Evolutionary conservation across 2,113 vertebrate genomes (phyloP).

Genomic region (Gymnobelideus leadbeateri): DNA sequence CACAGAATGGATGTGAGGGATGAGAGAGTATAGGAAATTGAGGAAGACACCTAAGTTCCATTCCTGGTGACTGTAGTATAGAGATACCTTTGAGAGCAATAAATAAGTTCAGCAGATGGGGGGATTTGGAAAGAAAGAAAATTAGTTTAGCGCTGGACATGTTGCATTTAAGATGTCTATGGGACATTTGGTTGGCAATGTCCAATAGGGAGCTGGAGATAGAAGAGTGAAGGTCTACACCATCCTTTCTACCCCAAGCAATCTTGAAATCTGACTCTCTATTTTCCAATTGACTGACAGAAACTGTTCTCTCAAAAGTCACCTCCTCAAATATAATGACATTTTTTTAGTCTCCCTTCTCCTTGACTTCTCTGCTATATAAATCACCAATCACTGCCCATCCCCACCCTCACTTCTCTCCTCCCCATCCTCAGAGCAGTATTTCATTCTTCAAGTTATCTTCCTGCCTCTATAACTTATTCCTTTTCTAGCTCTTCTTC

Average conservation of each 20-base stretch:
- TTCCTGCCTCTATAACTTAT: background rate
- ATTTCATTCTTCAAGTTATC: background rate
- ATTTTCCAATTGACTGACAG: background rate
- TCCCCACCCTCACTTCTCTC: background rate
- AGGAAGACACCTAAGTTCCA: background rate
- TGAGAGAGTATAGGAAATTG: background rate
- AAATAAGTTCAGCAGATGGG: background rate
- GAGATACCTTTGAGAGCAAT: background rate
- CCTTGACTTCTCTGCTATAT: background rate
- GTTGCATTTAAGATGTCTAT: background rate
- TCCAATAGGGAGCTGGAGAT: background rate
- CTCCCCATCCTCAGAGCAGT: background rate
- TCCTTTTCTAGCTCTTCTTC: background rate
- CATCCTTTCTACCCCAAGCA: background rate
- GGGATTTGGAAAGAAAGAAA: background rate
- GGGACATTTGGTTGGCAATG: background rate
- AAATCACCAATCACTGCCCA: background rate
- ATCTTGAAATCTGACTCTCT: background rate
- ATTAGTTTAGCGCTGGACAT: background rate
- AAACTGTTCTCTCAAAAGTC: background rate
- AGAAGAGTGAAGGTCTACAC: background rate
- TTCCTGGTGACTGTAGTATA: background rate
- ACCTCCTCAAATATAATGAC: background rate
- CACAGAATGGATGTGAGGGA: background rate
- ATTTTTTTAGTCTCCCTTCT: background rate